phyloP scores from a whole-genome alignment of 2,888 invertebrate genomes.

The Pristionchus entomophagus region DNA sequence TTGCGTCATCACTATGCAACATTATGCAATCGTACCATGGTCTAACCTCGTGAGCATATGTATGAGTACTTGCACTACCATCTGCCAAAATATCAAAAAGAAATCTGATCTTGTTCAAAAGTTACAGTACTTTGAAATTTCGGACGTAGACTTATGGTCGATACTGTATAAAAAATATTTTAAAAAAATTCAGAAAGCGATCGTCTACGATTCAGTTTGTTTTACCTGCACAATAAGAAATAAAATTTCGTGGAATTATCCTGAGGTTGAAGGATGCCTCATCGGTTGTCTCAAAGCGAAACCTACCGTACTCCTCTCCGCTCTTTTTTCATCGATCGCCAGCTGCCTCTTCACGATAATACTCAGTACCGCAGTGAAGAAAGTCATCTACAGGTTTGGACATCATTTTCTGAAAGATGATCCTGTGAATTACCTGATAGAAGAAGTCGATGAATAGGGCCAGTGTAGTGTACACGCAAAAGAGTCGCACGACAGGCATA shows the following conservation, averaged over 20 bases:
- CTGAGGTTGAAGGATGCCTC: neutral
- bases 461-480: slow-evolving; percentile 72
- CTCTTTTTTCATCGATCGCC: slow-evolving; percentile 54
- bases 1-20: no score
- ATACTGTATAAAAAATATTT: no score
- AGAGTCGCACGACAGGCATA: slow-evolving; percentile 73
- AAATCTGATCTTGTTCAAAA: no score
- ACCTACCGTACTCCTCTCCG: slow-evolving; percentile 40
- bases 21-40: no score
- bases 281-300: neutral
- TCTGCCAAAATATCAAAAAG: no score
- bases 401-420: neutral
- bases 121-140: no score
- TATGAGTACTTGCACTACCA: no score
- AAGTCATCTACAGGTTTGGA: slow-evolving; percentile 63
- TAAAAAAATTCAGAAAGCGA: no score
- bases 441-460: slow-evolving; percentile 72
- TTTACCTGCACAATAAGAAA: neutral
- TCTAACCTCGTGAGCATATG: no score
- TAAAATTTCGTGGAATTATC: no score
- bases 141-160: no score
- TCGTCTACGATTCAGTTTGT: neutral
- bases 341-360: slow-evolving; percentile 64
- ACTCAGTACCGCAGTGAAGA: slow-evolving; percentile 70
- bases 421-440: slow-evolving; percentile 62